A percentile compares a stretch with the other conserved stretches of the same genome.
Evolutionary conservation across 1,140 invertebrate genomes (phyloP).

Genomic region (Diorhabda carinulata): DNA sequence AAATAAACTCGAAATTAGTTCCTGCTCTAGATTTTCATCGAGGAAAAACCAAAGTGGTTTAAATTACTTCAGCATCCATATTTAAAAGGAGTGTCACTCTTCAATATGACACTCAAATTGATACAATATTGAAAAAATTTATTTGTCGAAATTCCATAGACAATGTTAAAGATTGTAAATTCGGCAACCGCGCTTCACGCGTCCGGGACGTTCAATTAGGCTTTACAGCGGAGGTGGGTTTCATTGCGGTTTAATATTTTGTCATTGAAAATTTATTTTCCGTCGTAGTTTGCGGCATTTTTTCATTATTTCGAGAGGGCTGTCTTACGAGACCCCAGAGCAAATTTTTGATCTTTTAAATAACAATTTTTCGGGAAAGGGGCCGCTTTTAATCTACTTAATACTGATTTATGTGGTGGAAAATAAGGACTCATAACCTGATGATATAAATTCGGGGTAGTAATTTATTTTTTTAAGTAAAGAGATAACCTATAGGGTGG

Average conservation of each 20-base stretch:
- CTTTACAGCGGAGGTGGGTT: constrained; percentile 13
- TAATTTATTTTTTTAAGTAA: too few relatives aligned
- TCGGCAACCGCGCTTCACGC: neutral
- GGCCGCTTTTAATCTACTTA: neutral
- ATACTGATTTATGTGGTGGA: neutral
- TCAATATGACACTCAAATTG: too few relatives aligned
- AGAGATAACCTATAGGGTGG: too few relatives aligned
- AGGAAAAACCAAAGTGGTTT: too few relatives aligned
- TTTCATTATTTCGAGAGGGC: constrained; percentile 1
- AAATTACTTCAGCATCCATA: too few relatives aligned
- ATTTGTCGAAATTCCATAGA: too few relatives aligned
- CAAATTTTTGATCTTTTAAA: neutral
- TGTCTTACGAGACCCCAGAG: neutral
- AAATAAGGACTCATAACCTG: neutral
- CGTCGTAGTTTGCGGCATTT: neutral
- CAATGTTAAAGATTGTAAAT: too few relatives aligned
- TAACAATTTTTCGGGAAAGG: neutral
- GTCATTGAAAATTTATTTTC: constrained; percentile 18
- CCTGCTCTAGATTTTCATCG: too few relatives aligned
- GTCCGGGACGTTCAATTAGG: constrained; percentile 12
- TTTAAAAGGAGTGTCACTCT: too few relatives aligned
- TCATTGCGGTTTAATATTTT: constrained; percentile 20
- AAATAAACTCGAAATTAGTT: too few relatives aligned
- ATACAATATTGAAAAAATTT: too few relatives aligned
- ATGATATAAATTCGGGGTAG: neutral